Percentiles rank a stretch among this genome's conserved stretches.
Conservation (phyloP, 1,140 invertebrate genomes). For the Hylyphantes graminicola region DNA sequence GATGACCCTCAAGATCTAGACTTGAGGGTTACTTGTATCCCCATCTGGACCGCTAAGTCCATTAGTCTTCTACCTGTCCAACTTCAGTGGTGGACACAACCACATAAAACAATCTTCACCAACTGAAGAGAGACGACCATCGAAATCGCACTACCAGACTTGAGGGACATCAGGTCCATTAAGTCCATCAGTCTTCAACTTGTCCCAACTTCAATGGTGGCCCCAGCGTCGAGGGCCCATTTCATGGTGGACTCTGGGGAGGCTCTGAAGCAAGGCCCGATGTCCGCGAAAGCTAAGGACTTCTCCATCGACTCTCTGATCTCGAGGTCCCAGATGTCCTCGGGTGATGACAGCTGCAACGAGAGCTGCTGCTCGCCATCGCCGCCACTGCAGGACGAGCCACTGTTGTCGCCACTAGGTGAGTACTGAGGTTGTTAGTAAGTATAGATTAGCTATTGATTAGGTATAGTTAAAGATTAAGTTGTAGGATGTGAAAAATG, state of each 20-base stretch:
- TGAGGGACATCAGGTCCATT: too few relatives aligned
- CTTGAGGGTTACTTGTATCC: too few relatives aligned
- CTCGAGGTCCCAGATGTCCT: slow-evolving; percentile 29
- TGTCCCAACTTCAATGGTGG: not conserved
- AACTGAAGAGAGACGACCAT: too few relatives aligned
- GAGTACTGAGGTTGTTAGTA: too few relatives aligned
- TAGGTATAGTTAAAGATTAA: not conserved
- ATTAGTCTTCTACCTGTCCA: too few relatives aligned
- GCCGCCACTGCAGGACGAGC: slow-evolving; percentile 21
- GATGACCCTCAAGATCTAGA: too few relatives aligned
- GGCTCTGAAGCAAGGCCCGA: slow-evolving; percentile 19
- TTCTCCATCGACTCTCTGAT: slow-evolving; percentile 58
- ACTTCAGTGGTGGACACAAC: too few relatives aligned
- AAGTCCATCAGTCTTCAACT: too few relatives aligned
- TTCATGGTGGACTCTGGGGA: slow-evolving; percentile 49
- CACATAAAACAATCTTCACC: too few relatives aligned
- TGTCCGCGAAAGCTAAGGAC: slow-evolving; percentile 56
- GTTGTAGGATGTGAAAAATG: not conserved
- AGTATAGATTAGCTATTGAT: not conserved
- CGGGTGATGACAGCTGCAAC: slow-evolving; percentile 54
- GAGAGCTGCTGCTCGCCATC: slow-evolving; percentile 46
- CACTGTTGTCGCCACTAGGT: slow-evolving; percentile 41
- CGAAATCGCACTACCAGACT: too few relatives aligned
- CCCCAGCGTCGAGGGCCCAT: not conserved
- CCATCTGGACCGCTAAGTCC: too few relatives aligned